Evolutionary conservation across 92 coral and sea anemone species (phyloP), one percentile per base, ranked within the genome.

Genomic region (Palythoa grandis): DNA sequence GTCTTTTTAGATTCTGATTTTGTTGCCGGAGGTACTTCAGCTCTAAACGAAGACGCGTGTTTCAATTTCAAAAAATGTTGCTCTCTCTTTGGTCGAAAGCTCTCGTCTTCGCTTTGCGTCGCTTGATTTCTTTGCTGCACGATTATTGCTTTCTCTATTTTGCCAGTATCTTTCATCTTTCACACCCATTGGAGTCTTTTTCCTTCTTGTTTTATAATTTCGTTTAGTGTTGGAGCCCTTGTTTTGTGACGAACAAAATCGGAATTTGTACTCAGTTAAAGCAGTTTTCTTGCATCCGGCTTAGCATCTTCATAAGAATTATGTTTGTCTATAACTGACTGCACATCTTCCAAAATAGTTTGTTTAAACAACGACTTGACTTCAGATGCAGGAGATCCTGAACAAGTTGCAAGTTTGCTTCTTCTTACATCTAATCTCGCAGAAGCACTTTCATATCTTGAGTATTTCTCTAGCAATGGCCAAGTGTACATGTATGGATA

Each of bases 61-160:
- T 72, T 72, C 77, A 72, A 40, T 72, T 14, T 72, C 77, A 17
- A 72, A 56, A 72, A 16, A 72, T 19, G 23, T 72, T 72, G 77
- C 77, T 40, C 56, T 72, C 24, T 72, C 57, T 72, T 72, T 52
- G 1, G 77, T 43, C 12, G 56, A 72, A 72, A 72, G 11, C 25
- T 72, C 25, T 38, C 25, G 53, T 54, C 22, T 40, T 14, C 56
- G 20, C 54, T 47, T 72, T 39, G 52, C 56, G 15, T 72, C 77
- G 23, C 77, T 54, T 35, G 77, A 72, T 19, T 43, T 72, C 24
- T 72, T 72, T 72, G 77, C 57, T 5, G 77, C 77, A 39, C 11
- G 53, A 40, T 72, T 72, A 35, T 72, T 72, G 19, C 22, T 72
- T 7, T 72, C 56, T 40, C 77, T 72, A 15, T 19, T 72, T 47